Base-by-base conservation (phyloP, 2,888 invertebrate genomes). In the Actias luna region DNA sequence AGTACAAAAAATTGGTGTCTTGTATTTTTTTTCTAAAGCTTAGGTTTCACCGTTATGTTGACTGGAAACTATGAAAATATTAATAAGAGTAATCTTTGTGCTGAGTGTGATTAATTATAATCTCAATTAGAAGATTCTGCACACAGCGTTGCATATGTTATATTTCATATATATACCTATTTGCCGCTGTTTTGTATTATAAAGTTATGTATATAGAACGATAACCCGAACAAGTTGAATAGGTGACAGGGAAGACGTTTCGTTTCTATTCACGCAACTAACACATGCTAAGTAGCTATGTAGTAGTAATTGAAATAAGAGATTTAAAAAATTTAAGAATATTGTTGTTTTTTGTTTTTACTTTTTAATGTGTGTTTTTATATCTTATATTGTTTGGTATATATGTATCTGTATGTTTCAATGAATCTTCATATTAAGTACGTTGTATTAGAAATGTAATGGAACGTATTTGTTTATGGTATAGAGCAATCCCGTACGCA, bases 1-100 rank as follows among this genome's bases (percentile, higher is more conserved):
- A 92, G 92, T 88, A 88, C 87, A 92, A 92, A 92, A 92, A 92
- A 91, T 85, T 85, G 78, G 84, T 87, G 85, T 86, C 78, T 77
- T 76, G 79, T 79, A 82, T 86, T 91, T 90, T 86, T 91, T 80
- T 77, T 81, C 63, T 77, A 72, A 70, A 74, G 77, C 74, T 70
- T 73, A 71, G 69, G 74, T 79, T 82, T 82, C 76, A 73, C 69
- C 72, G 61, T 62, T 62, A 62, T 33, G 57, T 57, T 57, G 61
- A 62, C 29, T 22, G 58, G 55, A 62, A 57, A 62, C 58, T 25
- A 22, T 58, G 16, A 42, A 58, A 62, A 46, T 58, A 58, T 62
- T 29, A 33, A 12, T 39, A 22, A 62, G 31, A 12, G 39, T 62
- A 16, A 36, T 31, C 25, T n/a, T 42, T 25, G 27, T 39, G 31